Evolutionary conservation across 2,113 vertebrate genomes (phyloP), one percentile per base, ranked within the genome.

Genomic region (Megalops atlanticus): DNA sequence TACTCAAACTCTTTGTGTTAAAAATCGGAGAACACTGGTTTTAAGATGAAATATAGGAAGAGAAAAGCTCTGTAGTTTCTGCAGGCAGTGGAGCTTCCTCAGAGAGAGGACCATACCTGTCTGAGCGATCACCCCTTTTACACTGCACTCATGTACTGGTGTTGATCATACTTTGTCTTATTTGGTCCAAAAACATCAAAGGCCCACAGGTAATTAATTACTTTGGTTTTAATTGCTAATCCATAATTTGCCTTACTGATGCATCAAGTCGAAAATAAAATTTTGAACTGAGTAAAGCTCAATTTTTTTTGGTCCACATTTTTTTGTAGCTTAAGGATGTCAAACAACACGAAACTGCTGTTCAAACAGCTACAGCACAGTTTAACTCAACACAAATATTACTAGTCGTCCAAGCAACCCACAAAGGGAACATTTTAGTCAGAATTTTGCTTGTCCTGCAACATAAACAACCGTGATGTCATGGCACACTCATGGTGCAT

Each of bases 1-100:
- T 75, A 4, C 87, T 91, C 85, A 90, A 88, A 86, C 76, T 74
- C 89, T 81, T 89, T 88, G 86, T 91, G 80, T 87, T 91, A n/a
- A 85, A 92, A 86, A 83, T 40, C 89, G 89, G 78, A 94, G 90
- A 90, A 93, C 92, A 93, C 85, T 82, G 79, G 85, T 88, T 86
- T 80, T 89, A 86, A 88, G 80, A 68, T 78, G 76, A 68, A 78
- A 78, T 54, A 54, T 41, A 68, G 76, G 39, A 33, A 68, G 76
- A 78, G 52, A 78, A 78, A 78, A 54, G 76, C 76, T 78, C 68
- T 18, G 38, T 78, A 78, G 76, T 64, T 68, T 36, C 36, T 43
- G 45, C 45, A 8, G 8, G 52, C 21, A 8, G n/a, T n/a, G 7
- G 54, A 31, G 76, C 35, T 78, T 68, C 68, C 76, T 78, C 54